Evolutionary conservation across 2,888 invertebrate genomes (phyloP).

Genomic region (Pogonocherus hispidulus): DNA sequence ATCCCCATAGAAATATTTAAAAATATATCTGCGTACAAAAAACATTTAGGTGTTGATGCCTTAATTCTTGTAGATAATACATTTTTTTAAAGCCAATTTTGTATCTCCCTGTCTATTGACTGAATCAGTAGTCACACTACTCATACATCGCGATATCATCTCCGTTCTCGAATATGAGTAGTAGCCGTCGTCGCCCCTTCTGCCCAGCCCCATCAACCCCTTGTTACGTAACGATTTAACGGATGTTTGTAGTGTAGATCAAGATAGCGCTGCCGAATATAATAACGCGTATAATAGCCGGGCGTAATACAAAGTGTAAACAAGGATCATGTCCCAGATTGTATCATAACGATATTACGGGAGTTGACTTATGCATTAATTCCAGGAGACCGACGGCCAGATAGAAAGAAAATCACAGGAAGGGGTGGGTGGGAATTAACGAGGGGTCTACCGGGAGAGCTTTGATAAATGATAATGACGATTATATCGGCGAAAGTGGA

Average conservation of each 20-base stretch:
- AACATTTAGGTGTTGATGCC: too few relatives aligned
- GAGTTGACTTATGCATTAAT: constrained; percentile 37
- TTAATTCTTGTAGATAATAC: too few relatives aligned
- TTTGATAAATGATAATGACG: constrained; percentile 7
- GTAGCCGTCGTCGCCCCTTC: constrained; percentile 8
- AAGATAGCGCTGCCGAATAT: constrained; percentile 55
- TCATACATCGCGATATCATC: background rate
- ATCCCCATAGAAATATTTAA: too few relatives aligned
- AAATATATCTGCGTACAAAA: too few relatives aligned
- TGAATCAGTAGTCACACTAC: background rate
- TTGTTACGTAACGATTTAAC: constrained; percentile 62
- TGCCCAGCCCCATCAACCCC: constrained; percentile 48
- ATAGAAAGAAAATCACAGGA: constrained; percentile 24
- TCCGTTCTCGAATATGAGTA: background rate
- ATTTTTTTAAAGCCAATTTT: too few relatives aligned
- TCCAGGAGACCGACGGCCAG: constrained; percentile 31
- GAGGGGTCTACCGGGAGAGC: background rate
- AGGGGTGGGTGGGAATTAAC: constrained; percentile 12
- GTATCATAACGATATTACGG: constrained; percentile 52
- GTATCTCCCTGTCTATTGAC: background rate
- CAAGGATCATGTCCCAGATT: constrained; percentile 45
- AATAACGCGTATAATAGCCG: constrained; percentile 49
- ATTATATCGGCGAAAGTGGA: too few relatives aligned
- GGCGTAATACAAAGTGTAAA: constrained; percentile 44
- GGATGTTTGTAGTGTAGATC: constrained; percentile 60